Conservation (phyloP, 2,888 invertebrate species). For the Lottia gigantea region DNA sequence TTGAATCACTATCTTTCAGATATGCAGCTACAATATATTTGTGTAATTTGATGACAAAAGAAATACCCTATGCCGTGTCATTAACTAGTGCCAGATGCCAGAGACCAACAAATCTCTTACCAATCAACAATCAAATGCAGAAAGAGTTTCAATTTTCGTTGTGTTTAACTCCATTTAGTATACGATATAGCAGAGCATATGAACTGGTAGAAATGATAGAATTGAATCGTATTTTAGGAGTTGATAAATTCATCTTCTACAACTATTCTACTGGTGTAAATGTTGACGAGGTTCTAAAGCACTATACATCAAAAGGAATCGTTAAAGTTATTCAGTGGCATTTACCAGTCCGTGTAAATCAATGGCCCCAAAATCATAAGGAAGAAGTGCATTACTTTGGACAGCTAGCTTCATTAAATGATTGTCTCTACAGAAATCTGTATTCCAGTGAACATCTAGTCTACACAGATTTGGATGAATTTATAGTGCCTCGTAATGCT, state of each 20-base stretch:
- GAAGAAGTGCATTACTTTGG: slow-evolving; percentile 64
- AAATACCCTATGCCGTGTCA: slow-evolving; percentile 32
- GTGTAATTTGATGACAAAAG: slow-evolving; percentile 25
- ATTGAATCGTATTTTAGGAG: slow-evolving; percentile 61
- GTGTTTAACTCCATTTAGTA: slow-evolving; percentile 52
- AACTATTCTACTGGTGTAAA: slow-evolving; percentile 50
- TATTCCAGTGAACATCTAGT: slow-evolving; percentile 50
- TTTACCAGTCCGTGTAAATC: slow-evolving; percentile 48
- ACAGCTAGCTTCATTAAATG: slow-evolving; percentile 62
- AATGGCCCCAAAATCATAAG: slow-evolving; percentile 27
- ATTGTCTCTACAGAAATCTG: slow-evolving; percentile 61
- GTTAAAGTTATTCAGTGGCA: slow-evolving; percentile 58
- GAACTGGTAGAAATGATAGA: slow-evolving; percentile 64
- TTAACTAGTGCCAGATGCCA: slow-evolving; percentile 29
- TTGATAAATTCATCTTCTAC: slow-evolving; percentile 59
- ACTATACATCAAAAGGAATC: slow-evolving; percentile 43
- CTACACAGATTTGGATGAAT: slow-evolving; percentile 64
- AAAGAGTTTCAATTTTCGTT: slow-evolving; percentile 41
- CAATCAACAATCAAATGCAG: slow-evolving; percentile 21
- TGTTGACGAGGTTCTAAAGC: slow-evolving; percentile 43
- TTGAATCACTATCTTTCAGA: slow-evolving; percentile 27
- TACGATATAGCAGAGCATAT: slow-evolving; percentile 44
- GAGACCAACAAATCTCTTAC: slow-evolving; percentile 27
- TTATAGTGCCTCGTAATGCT: slow-evolving; percentile 54
- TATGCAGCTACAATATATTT: slow-evolving; percentile 32